A percentile compares a stretch with the other conserved stretches of the same genome.
Conservation (phyloP, 2,113 vertebrate genomes). For the Poicephalus gulielmi region DNA sequence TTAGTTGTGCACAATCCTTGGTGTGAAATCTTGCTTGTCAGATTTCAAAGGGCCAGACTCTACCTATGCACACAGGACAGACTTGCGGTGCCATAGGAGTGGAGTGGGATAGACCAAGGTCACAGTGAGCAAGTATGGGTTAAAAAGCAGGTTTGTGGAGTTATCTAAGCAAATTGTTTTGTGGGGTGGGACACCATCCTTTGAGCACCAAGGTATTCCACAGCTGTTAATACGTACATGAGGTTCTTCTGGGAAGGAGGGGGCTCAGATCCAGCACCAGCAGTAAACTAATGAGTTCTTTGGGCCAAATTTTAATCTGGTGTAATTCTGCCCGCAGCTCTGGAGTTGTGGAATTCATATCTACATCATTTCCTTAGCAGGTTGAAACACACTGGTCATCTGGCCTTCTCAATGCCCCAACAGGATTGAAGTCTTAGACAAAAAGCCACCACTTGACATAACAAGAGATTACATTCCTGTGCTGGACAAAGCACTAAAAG, state of each 20-base stretch:
- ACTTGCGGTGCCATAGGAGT: neutral
- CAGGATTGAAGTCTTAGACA: neutral
- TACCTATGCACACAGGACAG: neutral
- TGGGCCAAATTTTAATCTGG: neutral
- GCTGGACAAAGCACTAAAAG: neutral
- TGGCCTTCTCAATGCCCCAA: neutral
- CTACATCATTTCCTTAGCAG: neutral
- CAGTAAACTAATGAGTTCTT: neutral
- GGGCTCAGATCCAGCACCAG: neutral
- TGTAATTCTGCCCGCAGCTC: neutral
- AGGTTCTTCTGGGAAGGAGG: neutral
- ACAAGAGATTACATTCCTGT: neutral
- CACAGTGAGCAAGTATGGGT: neutral
- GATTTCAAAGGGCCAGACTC: neutral
- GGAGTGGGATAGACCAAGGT: neutral
- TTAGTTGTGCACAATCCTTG: neutral
- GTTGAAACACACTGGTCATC: neutral
- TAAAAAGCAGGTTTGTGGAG: neutral
- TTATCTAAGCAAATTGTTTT: neutral
- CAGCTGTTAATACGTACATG: neutral
- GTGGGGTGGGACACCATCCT: neutral
- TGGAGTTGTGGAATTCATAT: neutral
- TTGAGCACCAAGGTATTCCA: neutral
- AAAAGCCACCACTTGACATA: neutral
- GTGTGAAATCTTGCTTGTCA: neutral